phyloP scores from a whole-genome alignment of 1,140 invertebrate genomes.

The Zeugodacus cucurbitae region DNA sequence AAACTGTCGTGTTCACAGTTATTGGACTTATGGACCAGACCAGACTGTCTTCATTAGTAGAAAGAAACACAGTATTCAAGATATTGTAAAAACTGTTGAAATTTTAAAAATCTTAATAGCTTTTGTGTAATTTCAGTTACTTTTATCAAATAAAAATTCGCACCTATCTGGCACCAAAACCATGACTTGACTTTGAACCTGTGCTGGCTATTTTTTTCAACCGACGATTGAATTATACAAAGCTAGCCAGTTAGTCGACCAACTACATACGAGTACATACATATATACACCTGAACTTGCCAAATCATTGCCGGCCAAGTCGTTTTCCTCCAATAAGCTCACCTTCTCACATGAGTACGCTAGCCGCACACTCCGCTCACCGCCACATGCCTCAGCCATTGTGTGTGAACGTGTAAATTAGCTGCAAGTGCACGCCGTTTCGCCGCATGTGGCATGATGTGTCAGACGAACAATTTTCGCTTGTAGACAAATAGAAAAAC shows the following conservation, averaged over 20 bases:
- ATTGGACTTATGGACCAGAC: no score
- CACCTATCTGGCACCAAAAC: neutral
- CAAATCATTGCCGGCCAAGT: neutral
- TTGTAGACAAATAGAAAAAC: neutral
- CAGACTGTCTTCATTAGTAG: no score
- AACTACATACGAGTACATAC: no score
- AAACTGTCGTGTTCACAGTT: no score
- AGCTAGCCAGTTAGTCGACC: neutral
- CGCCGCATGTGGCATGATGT: constrained; percentile 17
- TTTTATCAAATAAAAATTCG: neutral
- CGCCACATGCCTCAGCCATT: neutral
- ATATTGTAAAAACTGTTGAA: no score
- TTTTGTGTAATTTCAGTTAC: no score
- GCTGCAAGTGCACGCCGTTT: constrained; percentile 24
- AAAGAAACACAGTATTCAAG: no score
- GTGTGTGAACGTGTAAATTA: constrained; percentile 39
- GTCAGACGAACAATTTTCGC: neutral
- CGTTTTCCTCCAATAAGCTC: neutral
- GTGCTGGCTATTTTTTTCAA: neutral
- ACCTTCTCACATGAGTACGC: neutral
- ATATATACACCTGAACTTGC: constrained; percentile 15
- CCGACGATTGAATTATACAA: neutral
- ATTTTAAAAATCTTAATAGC: no score
- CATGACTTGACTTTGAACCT: neutral
- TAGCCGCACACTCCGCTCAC: neutral